These are phyloP conservation scores for Drosophila seguyi DNA, from an alignment of 1,140 invertebrate genomes.

Conservation along the genomic window DNA sequence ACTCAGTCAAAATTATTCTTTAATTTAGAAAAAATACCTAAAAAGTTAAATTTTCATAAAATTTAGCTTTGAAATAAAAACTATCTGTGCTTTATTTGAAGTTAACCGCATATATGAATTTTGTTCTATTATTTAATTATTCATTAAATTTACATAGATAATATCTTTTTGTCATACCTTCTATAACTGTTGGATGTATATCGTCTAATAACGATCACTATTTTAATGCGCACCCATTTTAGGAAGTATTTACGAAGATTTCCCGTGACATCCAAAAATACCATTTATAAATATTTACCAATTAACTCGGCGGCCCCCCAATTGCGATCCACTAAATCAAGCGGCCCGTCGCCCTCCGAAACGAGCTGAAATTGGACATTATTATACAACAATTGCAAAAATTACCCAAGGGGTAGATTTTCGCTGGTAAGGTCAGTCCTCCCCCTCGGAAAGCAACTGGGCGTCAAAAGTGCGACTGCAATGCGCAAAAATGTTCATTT, in stretches of 20 bases:
- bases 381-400: conserved; percentile 53
- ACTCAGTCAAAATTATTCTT: not conserved
- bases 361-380: conserved; percentile 53
- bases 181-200: not conserved
- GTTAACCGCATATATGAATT: no score
- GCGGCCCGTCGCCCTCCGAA: conserved; percentile 21
- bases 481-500: conserved; percentile 70
- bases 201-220: not conserved
- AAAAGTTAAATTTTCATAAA: not conserved
- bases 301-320: conserved; percentile 13
- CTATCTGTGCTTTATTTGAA: no score
- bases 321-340: conserved; percentile 38
- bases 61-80: not conserved
- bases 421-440: conserved; percentile 40
- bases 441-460: conserved; percentile 11
- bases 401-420: conserved; percentile 33
- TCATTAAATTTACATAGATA: no score
- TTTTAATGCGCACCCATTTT: not conserved
- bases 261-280: not conserved
- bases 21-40: not conserved
- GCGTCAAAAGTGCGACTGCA: conserved; percentile 69
- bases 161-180: no score
- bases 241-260: conserved; percentile 6
- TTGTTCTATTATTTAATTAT: no score
- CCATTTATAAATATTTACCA: conserved; percentile 17